phyloP scores from a whole-genome alignment of 1,140 invertebrate genomes.

The Sminthurinus signatus region DNA sequence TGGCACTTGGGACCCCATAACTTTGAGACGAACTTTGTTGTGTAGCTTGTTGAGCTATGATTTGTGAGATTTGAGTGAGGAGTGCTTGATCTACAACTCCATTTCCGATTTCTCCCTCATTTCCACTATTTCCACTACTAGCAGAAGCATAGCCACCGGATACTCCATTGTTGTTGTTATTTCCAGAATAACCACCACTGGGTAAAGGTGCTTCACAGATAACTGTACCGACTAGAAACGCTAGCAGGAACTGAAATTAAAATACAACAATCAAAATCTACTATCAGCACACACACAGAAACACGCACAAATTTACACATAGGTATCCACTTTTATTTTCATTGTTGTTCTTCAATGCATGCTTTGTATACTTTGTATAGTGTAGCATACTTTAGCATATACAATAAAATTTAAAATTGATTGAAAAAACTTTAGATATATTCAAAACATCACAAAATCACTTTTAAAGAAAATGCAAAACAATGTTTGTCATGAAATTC shows the following conservation, averaged over 20 bases:
- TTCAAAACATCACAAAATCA: too few species aligned
- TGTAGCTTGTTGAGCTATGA: not conserved
- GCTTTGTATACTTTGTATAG: not conserved
- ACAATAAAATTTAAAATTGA: not conserved
- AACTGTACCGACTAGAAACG: constrained; percentile 8
- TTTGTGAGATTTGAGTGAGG: constrained; percentile 1
- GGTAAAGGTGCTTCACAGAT: constrained; percentile 5
- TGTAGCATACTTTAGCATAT: not conserved
- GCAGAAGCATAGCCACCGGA: too few species aligned
- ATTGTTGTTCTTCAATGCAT: not conserved
- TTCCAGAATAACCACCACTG: constrained; percentile 1
- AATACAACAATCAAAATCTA: not conserved
- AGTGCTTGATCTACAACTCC: constrained; percentile 9
- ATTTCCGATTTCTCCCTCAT: constrained; percentile 16
- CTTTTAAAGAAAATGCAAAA: too few species aligned
- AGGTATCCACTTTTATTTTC: not conserved
- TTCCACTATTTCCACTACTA: not conserved
- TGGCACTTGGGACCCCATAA: not conserved
- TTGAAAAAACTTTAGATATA: too few species aligned
- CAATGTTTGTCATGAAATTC: not conserved
- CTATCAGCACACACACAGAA: not conserved
- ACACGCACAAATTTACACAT: not conserved
- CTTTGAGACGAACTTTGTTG: not conserved
- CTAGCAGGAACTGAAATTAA: constrained; percentile 10
- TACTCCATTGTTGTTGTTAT: not conserved